Conservation (phyloP, 2,888 invertebrate species). For the Mythimna ferrago region DNA sequence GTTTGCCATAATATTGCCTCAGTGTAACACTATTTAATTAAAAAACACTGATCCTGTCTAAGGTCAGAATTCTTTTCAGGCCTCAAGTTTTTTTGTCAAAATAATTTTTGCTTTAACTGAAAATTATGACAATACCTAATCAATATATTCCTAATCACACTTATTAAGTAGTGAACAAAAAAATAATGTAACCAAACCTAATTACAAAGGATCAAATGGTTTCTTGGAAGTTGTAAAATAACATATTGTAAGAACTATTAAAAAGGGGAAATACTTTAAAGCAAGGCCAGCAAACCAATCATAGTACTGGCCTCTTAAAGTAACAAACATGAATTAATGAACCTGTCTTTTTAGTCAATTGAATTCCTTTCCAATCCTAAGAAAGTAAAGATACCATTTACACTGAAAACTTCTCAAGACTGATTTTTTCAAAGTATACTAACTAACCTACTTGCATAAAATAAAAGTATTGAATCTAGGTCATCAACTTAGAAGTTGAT, state of each 20-base stretch:
- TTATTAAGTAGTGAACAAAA: slow-evolving; percentile 8
- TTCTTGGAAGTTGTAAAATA: slow-evolving; percentile 16
- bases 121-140: not conserved
- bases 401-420: slow-evolving; percentile 9
- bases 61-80: not conserved
- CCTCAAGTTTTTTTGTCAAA: not conserved
- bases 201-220: not conserved
- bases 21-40: not conserved
- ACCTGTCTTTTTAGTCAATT: not conserved
- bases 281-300: slow-evolving; percentile 24
- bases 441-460: slow-evolving; percentile 51
- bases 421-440: slow-evolving; percentile 23
- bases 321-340: slow-evolving; percentile 9
- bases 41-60: not conserved
- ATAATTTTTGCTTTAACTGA: not conserved
- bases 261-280: slow-evolving; percentile 36
- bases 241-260: slow-evolving; percentile 25
- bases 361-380: slow-evolving; percentile 22
- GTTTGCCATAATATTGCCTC: slow-evolving; percentile 9
- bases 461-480: slow-evolving; percentile 53
- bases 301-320: not conserved
- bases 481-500: slow-evolving; percentile 55
- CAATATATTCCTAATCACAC: slow-evolving; percentile 13
- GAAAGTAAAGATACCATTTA: slow-evolving; percentile 27
- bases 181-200: not conserved